These are phyloP conservation scores for Drosophila ficusphila DNA, from an alignment of 1,140 invertebrate genomes.

Conservation along the genomic window DNA sequence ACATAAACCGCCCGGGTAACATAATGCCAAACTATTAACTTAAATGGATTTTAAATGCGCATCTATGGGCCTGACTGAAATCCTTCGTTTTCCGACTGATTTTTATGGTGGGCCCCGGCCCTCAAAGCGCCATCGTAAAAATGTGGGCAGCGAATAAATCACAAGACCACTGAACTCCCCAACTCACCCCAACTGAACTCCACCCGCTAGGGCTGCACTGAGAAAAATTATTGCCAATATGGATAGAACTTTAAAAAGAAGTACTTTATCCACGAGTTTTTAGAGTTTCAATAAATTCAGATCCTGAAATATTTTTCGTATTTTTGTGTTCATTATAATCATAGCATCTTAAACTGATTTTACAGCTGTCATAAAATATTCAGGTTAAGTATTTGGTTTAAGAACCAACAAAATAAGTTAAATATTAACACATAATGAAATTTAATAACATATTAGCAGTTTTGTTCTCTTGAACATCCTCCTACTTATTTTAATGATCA, in stretches of 20 bases:
- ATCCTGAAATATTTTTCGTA: no score
- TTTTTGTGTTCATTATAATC: no score
- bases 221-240: not conserved
- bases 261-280: not conserved
- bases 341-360: no score
- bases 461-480: no score
- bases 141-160: constrained; percentile 70
- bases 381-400: no score
- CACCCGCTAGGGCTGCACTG: constrained; percentile 22
- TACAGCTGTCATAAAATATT: no score
- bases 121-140: constrained; percentile 74
- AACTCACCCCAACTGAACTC: constrained; percentile 13
- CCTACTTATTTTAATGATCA: not conserved
- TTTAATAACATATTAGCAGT: not conserved
- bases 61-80: constrained; percentile 34
- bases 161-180: constrained; percentile 44
- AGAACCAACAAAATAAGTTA: no score
- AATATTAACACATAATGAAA: not conserved
- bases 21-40: constrained; percentile 72
- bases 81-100: constrained; percentile 22
- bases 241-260: not conserved
- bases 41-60: constrained; percentile 73
- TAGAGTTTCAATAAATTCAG: no score
- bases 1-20: constrained; percentile 61
- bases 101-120: constrained; percentile 47